A percentile compares a stretch with the other conserved stretches of the same genome.
These are phyloP conservation scores for Chromobotia macracanthus DNA, from an alignment of 2,797 vertebrate genomes.

Conservation along the genomic window DNA sequence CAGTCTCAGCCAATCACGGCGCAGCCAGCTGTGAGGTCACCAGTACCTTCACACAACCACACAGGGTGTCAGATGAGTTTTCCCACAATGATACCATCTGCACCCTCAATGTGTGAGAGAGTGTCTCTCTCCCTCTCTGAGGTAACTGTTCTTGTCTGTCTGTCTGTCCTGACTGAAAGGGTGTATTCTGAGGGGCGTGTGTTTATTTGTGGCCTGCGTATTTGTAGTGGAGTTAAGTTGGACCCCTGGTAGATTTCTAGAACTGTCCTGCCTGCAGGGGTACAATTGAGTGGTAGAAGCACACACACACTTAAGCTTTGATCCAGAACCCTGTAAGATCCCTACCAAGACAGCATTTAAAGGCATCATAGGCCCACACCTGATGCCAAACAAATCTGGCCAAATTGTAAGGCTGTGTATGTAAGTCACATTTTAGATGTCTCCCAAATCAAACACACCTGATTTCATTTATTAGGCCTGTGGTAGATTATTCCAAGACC, in stretches of 20 bases:
- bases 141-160: neutral
- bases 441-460: too few species aligned
- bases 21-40: neutral
- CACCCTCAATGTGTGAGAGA: neutral
- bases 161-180: neutral
- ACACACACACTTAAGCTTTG: too few species aligned
- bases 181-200: neutral
- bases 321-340: too few species aligned
- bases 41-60: neutral
- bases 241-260: neutral
- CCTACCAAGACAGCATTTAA: too few species aligned
- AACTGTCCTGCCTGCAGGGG: neutral
- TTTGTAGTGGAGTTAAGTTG: neutral
- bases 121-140: neutral
- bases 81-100: constrained; percentile 7
- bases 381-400: too few species aligned
- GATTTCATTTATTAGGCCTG: too few species aligned
- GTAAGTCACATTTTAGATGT: too few species aligned
- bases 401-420: too few species aligned
- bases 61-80: constrained; percentile 1
- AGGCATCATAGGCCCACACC: too few species aligned
- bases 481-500: too few species aligned
- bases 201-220: neutral
- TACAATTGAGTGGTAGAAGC: too few species aligned
- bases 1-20: neutral